Evolutionary conservation across 2,888 invertebrate species (phyloP).

Genomic region (Dorcus parallelipipedus): DNA sequence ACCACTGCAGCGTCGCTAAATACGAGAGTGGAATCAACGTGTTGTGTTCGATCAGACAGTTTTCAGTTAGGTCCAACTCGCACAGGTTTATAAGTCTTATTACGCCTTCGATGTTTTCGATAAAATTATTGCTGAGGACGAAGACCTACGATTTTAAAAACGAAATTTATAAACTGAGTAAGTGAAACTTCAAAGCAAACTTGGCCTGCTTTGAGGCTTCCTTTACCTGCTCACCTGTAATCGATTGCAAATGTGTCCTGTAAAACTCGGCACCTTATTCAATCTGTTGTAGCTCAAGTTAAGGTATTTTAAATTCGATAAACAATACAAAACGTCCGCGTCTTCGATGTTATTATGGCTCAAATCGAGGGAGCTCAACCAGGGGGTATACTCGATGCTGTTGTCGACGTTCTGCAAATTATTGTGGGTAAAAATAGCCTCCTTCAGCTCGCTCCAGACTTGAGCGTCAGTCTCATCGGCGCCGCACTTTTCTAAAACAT

Average conservation of each 20-base stretch:
- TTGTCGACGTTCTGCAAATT: constrained; percentile 53
- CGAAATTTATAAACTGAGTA: no score
- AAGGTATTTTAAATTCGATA: constrained; percentile 52
- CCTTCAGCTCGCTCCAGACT: constrained; percentile 60
- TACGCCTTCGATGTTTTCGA: constrained; percentile 58
- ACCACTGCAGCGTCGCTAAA: constrained; percentile 53
- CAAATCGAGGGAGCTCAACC: constrained; percentile 60
- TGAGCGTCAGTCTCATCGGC: constrained; percentile 59
- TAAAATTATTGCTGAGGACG: constrained; percentile 61
- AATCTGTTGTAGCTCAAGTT: not conserved
- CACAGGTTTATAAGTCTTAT: constrained; percentile 54
- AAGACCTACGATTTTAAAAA: constrained; percentile 41
- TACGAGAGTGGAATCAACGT: constrained; percentile 54
- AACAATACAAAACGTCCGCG: constrained; percentile 55
- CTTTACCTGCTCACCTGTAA: not conserved
- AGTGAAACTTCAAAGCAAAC: no score
- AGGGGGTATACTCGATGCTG: constrained; percentile 59
- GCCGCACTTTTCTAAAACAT: constrained; percentile 55
- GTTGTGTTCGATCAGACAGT: constrained; percentile 61
- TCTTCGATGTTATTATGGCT: constrained; percentile 61
- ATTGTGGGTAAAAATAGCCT: constrained; percentile 58
- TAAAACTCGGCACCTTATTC: not conserved
- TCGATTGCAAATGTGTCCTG: not conserved
- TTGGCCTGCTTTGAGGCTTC: no score
- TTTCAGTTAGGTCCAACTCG: constrained; percentile 62